Percentiles rank a stretch among this genome's conserved stretches.
These are phyloP conservation scores for Reticulitermes speratus DNA, from an alignment of 1,140 invertebrate species.

Conservation along the genomic window DNA sequence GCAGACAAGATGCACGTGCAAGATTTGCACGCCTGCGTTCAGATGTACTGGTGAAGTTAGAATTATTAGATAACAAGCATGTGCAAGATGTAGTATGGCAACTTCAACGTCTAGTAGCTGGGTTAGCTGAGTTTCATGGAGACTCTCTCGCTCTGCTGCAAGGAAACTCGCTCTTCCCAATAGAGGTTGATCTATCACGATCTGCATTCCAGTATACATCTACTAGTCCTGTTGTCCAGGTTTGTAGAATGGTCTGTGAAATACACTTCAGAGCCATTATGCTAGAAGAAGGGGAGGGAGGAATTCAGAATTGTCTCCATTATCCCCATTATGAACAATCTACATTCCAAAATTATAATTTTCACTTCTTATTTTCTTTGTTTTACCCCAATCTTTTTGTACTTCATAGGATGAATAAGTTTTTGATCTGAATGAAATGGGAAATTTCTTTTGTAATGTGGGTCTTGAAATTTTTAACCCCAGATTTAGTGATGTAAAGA, in stretches of 20 bases:
- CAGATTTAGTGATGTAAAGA: no score
- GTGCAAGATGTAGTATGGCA: slow-evolving; percentile 91
- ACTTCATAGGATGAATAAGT: no score
- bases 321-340: no score
- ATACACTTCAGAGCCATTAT: no score
- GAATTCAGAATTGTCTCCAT: no score
- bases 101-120: slow-evolving; percentile 74
- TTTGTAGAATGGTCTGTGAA: neutral
- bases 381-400: no score
- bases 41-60: slow-evolving; percentile 95
- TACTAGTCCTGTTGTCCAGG: slow-evolving; percentile 42
- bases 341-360: no score
- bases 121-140: slow-evolving; percentile 57
- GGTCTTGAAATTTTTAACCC: no score
- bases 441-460: no score
- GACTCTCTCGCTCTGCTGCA: slow-evolving; percentile 67
- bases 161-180: slow-evolving; percentile 82
- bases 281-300: no score
- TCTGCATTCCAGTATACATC: slow-evolving; percentile 88
- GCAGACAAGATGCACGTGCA: slow-evolving; percentile 88
- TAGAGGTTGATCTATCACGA: slow-evolving; percentile 92
- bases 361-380: no score
- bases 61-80: slow-evolving; percentile 96
- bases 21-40: slow-evolving; percentile 90
- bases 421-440: no score